Evolutionary conservation across 2,113 vertebrate genomes (phyloP).

Genomic region (Caranx ignobilis): DNA sequence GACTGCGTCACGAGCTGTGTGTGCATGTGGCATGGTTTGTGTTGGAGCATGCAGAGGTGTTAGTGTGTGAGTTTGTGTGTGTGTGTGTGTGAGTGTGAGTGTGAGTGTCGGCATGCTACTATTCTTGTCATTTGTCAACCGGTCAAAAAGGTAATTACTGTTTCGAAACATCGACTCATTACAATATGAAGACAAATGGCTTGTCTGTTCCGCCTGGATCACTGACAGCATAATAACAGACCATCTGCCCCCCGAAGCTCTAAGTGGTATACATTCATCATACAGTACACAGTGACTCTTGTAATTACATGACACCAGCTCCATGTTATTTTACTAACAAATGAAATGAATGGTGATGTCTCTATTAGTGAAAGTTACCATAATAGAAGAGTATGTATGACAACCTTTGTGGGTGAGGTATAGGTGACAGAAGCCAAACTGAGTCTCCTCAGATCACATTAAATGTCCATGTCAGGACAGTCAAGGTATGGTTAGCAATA

Average conservation of each 20-base stretch:
- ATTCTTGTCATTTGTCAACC: slow-evolving; percentile 70
- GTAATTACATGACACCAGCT: slow-evolving; percentile 58
- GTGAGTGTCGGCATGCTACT: not conserved
- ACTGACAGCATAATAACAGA: slow-evolving; percentile 76
- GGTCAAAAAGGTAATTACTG: slow-evolving; percentile 74
- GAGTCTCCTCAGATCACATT: too few relatives aligned
- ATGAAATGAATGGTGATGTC: slow-evolving; percentile 51
- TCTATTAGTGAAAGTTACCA: slow-evolving; percentile 28
- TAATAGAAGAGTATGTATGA: not conserved
- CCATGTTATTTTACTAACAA: slow-evolving; percentile 47
- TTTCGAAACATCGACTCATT: slow-evolving; percentile 77
- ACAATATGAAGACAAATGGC: slow-evolving; percentile 78
- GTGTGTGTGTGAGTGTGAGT: too few relatives aligned
- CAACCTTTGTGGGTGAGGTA: slow-evolving; percentile 6
- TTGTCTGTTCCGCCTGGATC: slow-evolving; percentile 71
- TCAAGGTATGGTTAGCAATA: not conserved
- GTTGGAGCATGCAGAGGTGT: not conserved
- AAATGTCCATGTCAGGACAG: too few relatives aligned
- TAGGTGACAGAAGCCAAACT: slow-evolving; percentile 33
- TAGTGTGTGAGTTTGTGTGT: not conserved
- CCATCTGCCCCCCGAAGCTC: slow-evolving; percentile 60
- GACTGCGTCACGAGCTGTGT: not conserved
- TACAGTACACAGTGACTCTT: slow-evolving; percentile 36
- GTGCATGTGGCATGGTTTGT: not conserved
- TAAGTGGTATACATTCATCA: slow-evolving; percentile 72